Base-by-base conservation (phyloP, 2,888 invertebrate species). In the Andrena camellia region DNA sequence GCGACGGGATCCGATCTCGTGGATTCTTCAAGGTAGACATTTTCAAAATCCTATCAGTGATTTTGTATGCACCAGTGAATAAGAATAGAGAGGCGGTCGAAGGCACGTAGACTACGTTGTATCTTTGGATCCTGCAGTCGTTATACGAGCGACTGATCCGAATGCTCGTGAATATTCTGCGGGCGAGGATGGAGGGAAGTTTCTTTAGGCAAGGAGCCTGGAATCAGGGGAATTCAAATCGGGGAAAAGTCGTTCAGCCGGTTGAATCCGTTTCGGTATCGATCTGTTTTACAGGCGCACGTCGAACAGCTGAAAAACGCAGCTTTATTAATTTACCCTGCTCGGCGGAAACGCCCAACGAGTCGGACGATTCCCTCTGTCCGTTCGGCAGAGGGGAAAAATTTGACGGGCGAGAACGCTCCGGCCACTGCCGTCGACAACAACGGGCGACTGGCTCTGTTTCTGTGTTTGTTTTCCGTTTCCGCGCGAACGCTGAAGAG, bases 21-120 rank as follows among this genome's bases (percentile, higher is more conserved):
- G 60, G 63, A 42, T 74, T 52, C 60, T 35, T 13, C 64, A 2
- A 13, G 54, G 66, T 29, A 72, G 52, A 63, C 52, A 13, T 79
- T 57, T 42, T 23, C 59, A 48, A 59, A 68, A 35, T 67, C 67
- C 74, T 69, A 73, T 81, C 79, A 54, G 60, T 26, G 68, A 60
- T 66, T 78, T 69, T 5, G 42, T 59, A 52, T 69, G 57, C 64
- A 23, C 10, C 59, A 8, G 35, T 42, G 72, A 64, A 67, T 64
- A 54, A 67, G 73, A 81, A 79, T 20, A 48, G 59, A 20, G 31
- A 31, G 31, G 23, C 10, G 26, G 35, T 10, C 20, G 74, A 26
- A 17, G n/a, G 29, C 31, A 31, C 42, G 29, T 54, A 59, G 26
- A 31, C 29, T 26, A 23, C 57, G 26, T 66, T 66, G 42, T 60